These are phyloP conservation scores for Papilio xuthus DNA, from an alignment of 1,140 invertebrate species.

Conservation along the genomic window DNA sequence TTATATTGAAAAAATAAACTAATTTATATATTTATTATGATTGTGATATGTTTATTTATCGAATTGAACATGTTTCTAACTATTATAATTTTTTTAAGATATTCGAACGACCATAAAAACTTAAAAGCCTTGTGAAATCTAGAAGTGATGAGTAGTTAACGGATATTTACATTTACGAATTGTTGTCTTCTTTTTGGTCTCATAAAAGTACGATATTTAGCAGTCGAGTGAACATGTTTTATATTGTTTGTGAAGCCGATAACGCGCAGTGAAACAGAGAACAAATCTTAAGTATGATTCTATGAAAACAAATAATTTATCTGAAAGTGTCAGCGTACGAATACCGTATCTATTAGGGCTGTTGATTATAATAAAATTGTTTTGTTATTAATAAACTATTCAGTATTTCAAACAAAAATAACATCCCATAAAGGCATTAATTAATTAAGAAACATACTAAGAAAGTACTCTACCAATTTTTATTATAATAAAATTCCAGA, in stretches of 20 bases:
- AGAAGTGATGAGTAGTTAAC: conserved; percentile 4
- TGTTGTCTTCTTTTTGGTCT: conserved; percentile 16
- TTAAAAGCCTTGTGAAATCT: conserved; percentile 17
- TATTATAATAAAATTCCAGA: no score
- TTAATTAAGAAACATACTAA: no score
- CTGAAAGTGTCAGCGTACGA: neutral
- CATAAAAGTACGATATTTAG: conserved; percentile 23
- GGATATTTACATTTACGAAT: conserved; percentile 12
- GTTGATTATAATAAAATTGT: neutral
- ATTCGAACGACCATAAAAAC: neutral
- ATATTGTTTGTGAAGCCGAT: conserved; percentile 32
- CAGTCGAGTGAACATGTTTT: conserved; percentile 34
- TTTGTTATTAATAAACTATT: neutral
- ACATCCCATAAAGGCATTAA: neutral
- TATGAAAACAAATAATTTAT: conserved; percentile 34
- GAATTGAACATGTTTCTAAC: neutral
- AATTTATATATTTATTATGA: neutral
- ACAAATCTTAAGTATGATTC: conserved; percentile 29
- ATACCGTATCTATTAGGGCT: neutral
- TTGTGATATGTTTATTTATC: neutral
- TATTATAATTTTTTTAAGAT: neutral
- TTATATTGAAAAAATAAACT: neutral
- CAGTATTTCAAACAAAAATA: neutral
- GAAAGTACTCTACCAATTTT: no score
- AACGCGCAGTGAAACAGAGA: conserved; percentile 15